Evolutionary conservation across 2,113 vertebrate genomes (phyloP).

Genomic region (Cariama cristata): DNA sequence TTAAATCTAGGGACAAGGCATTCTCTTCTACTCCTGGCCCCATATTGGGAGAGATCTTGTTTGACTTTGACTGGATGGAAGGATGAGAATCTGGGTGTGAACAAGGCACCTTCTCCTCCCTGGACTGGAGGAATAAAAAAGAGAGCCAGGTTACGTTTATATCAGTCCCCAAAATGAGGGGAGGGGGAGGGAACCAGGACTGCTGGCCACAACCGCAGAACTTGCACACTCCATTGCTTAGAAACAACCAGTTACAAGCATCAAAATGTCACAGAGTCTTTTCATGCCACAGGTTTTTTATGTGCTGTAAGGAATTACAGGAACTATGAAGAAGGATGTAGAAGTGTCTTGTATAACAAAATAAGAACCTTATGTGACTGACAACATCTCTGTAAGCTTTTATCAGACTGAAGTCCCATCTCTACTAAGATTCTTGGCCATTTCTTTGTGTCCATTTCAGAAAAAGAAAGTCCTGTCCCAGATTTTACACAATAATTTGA

Average conservation of each 20-base stretch:
- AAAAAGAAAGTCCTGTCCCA: background rate
- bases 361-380: background rate
- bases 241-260: background rate
- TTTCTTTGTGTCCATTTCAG: background rate
- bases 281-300: background rate
- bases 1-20: fast-evolving
- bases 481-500: background rate
- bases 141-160: background rate
- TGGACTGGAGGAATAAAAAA: background rate
- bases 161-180: background rate
- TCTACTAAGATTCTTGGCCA: background rate
- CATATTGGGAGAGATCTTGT: background rate
- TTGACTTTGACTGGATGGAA: background rate
- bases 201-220: background rate
- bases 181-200: fast-evolving
- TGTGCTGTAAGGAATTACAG: background rate
- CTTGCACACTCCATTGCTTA: fast-evolving
- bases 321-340: background rate
- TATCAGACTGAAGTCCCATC: background rate
- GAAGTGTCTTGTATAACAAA: background rate
- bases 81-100: background rate
- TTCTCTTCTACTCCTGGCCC: background rate
- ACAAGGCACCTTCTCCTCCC: background rate
- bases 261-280: background rate
- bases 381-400: background rate